Conservation (phyloP, 2,888 invertebrate genomes). For the Ernsta delagoae region DNA sequence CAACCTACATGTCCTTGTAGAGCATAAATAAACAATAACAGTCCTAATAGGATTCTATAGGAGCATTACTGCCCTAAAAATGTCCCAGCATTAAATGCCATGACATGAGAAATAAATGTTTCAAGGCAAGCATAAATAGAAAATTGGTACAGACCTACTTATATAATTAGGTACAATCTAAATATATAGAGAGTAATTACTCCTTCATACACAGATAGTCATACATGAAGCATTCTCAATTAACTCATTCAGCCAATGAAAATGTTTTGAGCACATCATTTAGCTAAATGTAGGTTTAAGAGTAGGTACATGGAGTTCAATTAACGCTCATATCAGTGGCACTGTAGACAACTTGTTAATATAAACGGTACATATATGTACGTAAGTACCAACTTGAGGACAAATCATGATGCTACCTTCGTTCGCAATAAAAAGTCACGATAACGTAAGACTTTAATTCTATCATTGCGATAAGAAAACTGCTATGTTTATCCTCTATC, state of each 20-base stretch:
- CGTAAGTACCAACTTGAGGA: slow-evolving; percentile 15
- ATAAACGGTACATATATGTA: no score
- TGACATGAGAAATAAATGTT: neutral
- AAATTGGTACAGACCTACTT: no score
- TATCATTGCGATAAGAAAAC: slow-evolving; percentile 25
- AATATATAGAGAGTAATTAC: no score
- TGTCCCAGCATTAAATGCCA: no score
- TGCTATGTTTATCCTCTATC: slow-evolving; percentile 11
- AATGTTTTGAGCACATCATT: slow-evolving; percentile 28
- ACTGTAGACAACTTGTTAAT: slow-evolving; percentile 19
- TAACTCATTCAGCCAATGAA: slow-evolving; percentile 33
- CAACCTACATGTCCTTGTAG: neutral
- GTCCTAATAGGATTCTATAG: neutral
- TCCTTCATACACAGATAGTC: neutral
- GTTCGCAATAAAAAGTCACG: slow-evolving; percentile 20
- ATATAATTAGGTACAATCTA: slow-evolving; percentile 9
- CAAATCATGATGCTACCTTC: slow-evolving; percentile 30
- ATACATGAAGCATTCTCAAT: slow-evolving; percentile 26
- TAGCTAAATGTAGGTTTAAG: no score
- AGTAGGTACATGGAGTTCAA: slow-evolving; percentile 16
- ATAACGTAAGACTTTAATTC: slow-evolving; percentile 27
- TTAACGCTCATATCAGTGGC: slow-evolving; percentile 29
- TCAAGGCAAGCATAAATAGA: neutral
- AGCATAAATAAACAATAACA: neutral
- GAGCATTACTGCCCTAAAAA: no score